Conservation (phyloP, 2,113 vertebrate species). For the Eublepharis macularius region DNA sequence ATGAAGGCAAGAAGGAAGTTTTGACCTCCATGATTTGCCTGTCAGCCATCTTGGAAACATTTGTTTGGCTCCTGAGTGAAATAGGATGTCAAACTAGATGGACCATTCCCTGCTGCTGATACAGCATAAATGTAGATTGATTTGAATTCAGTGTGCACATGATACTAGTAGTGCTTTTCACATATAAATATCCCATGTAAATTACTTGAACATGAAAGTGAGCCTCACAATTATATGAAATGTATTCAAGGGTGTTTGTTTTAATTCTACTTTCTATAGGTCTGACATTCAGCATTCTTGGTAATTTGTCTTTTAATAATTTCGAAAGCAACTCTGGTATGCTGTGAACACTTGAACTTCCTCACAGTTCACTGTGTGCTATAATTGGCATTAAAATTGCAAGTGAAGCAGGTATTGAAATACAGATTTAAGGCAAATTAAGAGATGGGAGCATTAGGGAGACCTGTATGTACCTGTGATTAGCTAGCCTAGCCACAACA, state of each 20-base stretch:
- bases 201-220: background rate
- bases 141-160: too few species aligned
- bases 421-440: background rate
- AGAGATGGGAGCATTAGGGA: background rate
- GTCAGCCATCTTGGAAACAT: too few species aligned
- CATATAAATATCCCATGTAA: too few species aligned
- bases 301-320: background rate
- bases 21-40: too few species aligned
- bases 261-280: background rate
- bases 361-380: background rate
- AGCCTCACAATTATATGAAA: background rate
- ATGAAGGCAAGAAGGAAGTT: too few species aligned
- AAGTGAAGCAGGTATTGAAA: accelerated
- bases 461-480: conserved; percentile 38
- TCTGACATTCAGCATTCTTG: background rate
- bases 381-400: accelerated
- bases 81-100: too few species aligned
- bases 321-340: background rate
- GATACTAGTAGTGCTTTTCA: background rate
- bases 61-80: too few species aligned
- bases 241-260: background rate
- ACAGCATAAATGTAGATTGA: too few species aligned
- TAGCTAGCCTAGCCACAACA: conserved; percentile 64
- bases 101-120: background rate
- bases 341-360: accelerated